Evolutionary conservation across 2,888 invertebrate species (phyloP).

Genomic region (Eristalis arbustorum): DNA sequence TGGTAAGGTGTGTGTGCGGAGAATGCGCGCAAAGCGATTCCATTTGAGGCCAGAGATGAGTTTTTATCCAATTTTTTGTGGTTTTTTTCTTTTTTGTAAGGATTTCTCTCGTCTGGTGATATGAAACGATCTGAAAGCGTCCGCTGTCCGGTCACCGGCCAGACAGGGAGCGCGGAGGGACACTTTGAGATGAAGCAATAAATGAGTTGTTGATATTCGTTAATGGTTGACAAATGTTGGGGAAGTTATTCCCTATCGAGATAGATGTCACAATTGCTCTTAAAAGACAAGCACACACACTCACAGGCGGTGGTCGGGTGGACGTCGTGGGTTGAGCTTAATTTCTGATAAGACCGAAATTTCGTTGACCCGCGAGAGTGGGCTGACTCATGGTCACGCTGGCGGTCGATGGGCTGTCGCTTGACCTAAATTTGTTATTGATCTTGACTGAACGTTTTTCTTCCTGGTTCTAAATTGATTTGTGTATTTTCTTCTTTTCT

Average conservation of each 20-base stretch:
- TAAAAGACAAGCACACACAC: conserved; percentile 20
- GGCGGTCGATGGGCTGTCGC: background rate
- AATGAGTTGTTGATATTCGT: conserved; percentile 65
- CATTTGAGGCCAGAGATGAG: conserved; percentile 47
- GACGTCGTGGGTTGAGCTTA: conserved; percentile 13
- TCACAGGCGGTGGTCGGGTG: background rate
- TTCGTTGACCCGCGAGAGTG: background rate
- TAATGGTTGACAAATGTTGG: conserved; percentile 68
- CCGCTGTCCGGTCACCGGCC: background rate
- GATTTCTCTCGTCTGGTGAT: background rate
- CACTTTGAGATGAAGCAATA: conserved; percentile 45
- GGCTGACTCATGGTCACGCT: conserved; percentile 44
- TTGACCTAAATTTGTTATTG: background rate
- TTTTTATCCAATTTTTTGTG: conserved; percentile 20
- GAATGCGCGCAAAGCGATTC: conserved; percentile 44
- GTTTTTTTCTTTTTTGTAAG: conserved; percentile 1
- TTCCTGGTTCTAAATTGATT: background rate
- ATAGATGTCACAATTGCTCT: conserved; percentile 64
- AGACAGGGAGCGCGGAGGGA: background rate
- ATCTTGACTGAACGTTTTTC: background rate
- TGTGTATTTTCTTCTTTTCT: background rate
- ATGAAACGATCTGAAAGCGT: conserved; percentile 12
- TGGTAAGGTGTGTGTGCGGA: conserved; percentile 4
- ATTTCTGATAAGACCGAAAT: conserved; percentile 35
- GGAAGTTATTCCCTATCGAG: conserved; percentile 48